Evolutionary conservation across 2,797 vertebrate genomes (phyloP), one percentile per base, ranked within the genome.

Genomic region (Hydrophis major): DNA sequence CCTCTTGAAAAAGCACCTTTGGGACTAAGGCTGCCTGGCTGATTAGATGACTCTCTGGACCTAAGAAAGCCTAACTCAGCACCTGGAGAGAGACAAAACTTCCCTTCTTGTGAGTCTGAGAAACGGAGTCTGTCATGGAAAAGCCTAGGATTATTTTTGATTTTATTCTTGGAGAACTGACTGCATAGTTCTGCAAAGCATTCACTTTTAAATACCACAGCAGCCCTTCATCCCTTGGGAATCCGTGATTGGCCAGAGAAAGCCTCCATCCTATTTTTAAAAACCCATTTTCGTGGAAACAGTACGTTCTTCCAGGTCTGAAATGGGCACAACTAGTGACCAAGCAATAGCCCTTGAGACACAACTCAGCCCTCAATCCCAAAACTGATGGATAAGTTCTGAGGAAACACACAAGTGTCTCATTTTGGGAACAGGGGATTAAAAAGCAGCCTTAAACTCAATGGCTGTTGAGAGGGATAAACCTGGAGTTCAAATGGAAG

Each of bases 111-210:
- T 56, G 83, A 47, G 90, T 92, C 89, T 91, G 92, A 66, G 66
- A 59, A 91, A 20, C 5, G 4, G 53, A 91, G 78, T 86, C 95
- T 93, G 87, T 93, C 94, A 94, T 94, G 93, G 20, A 86, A 94
- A 95, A 95, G 94, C 28, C 94, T 96, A 94, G 92, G 94, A 94
- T 94, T 96, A 96, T 96, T 97, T 97, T 95, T 96, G 95, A 95
- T 94, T 95, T 93, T 93, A 94, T 94, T 96, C 95, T 96, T 97
- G 96, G 96, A 95, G 74, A 86, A 93, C 94, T 94, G 96, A 96
- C 95, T 96, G 93, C 86, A 59, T 95, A 93, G 92, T 95, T 96
- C 96, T 95, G 96, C 93, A 94, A 0, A n/a, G 95, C 32, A 93
- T 93, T 95, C 93, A 94, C 94, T 95, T 95, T 92, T 47, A 94